Evolutionary conservation across 2,113 vertebrate species (phyloP).

Genomic region (Eleginops maclovinus): DNA sequence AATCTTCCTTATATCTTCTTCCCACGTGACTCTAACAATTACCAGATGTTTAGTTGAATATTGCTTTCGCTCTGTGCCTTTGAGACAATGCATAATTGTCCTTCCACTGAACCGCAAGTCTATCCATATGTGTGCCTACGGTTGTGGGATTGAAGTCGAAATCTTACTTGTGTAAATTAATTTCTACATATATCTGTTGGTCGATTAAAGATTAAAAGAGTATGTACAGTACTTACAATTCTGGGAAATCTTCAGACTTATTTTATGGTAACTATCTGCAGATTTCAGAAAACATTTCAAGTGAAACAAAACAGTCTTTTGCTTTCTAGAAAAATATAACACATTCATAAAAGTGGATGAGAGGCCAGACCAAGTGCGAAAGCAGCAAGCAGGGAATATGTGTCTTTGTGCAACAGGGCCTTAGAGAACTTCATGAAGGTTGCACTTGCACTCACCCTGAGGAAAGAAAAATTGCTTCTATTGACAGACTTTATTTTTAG

Average conservation of each 20-base stretch:
- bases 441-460: slow-evolving; percentile 23
- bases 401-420: slow-evolving; percentile 49
- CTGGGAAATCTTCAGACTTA: neutral
- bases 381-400: slow-evolving; percentile 45
- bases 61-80: slow-evolving; percentile 9
- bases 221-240: neutral
- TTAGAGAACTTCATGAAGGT: slow-evolving; percentile 49
- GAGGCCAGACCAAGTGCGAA: slow-evolving; percentile 29
- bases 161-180: neutral
- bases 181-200: neutral
- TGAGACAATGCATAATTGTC: slow-evolving; percentile 16
- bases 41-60: slow-evolving; percentile 35
- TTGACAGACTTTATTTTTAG: slow-evolving; percentile 60
- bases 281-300: neutral
- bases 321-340: slow-evolving; percentile 30
- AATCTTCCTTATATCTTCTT: slow-evolving; percentile 20
- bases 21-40: slow-evolving; percentile 24
- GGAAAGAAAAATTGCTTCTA: slow-evolving; percentile 43
- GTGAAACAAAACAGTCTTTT: slow-evolving; percentile 7
- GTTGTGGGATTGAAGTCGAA: neutral
- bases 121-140: neutral
- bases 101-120: neutral
- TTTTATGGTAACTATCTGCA: neutral
- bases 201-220: neutral
- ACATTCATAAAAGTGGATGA: neutral